Conservation (phyloP, 1,140 invertebrate species). For the Drosophila paulistorum region DNA sequence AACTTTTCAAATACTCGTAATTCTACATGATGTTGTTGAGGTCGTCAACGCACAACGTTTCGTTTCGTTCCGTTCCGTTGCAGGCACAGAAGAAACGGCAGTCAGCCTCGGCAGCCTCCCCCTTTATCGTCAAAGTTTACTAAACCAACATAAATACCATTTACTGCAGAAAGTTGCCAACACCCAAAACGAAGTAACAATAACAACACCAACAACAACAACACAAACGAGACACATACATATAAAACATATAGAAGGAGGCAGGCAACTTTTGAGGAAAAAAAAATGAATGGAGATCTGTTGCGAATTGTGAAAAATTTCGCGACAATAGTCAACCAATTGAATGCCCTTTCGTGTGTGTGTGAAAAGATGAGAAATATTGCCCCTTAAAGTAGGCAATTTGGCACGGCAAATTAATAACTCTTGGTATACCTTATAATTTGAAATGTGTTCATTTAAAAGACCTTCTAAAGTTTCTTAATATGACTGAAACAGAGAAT, state of each 20-base stretch:
- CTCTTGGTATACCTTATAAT: no score
- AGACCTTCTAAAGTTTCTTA: no score
- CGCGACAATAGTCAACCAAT: conserved; percentile 9
- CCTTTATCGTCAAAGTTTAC: conserved; percentile 76
- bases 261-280: conserved; percentile 47
- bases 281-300: conserved; percentile 63
- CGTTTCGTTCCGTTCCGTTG: conserved; percentile 5
- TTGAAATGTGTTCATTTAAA: no score
- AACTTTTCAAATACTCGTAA: conserved; percentile 82
- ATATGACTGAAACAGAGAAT: no score
- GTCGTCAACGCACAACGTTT: conserved; percentile 70
- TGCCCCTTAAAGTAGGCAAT: no score
- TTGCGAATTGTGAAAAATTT: conserved; percentile 16
- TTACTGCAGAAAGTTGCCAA: conserved; percentile 75
- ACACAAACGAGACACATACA: conserved; percentile 17
- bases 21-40: conserved; percentile 80
- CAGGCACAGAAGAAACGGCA: conserved; percentile 26
- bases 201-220: conserved; percentile 38
- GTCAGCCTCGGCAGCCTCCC: conserved; percentile 11
- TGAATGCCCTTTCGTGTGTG: conserved; percentile 33
- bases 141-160: conserved; percentile 81
- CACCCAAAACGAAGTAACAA: conserved; percentile 28
- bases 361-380: no score
- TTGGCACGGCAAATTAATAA: no score
- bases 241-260: conserved; percentile 10